These are phyloP conservation scores for Lepisosteus osseus DNA, from an alignment of 2,113 vertebrate species.

Conservation along the genomic window DNA sequence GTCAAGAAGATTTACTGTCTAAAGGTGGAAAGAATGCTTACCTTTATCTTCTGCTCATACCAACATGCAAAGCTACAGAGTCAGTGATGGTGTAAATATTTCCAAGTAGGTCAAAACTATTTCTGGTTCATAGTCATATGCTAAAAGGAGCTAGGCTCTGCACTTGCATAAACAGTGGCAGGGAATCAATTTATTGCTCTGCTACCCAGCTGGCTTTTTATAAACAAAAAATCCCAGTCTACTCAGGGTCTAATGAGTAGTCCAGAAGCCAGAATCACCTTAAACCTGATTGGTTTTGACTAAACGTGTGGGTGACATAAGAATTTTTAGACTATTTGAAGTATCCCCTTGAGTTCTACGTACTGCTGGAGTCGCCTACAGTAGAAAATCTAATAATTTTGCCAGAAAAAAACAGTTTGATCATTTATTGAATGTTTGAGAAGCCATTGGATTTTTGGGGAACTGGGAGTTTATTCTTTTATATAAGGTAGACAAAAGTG, in stretches of 20 bases:
- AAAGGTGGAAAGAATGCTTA: conserved; percentile 32
- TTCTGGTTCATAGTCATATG: conserved; percentile 58
- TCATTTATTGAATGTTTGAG: conserved; percentile 26
- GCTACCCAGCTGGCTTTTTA: conserved; percentile 45
- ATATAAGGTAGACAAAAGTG: not conserved
- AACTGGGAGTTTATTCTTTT: conserved; percentile 7
- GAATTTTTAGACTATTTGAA: not conserved
- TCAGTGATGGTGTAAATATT: conserved; percentile 45
- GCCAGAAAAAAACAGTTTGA: conserved; percentile 2
- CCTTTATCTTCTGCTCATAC: conserved; percentile 25
- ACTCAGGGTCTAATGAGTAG: conserved; percentile 24
- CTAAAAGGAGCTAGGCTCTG: conserved; percentile 44
- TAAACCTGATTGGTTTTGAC: conserved; percentile 10
- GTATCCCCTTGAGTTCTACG: too few relatives aligned
- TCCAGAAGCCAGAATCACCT: conserved; percentile 16
- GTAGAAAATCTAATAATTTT: conserved; percentile 17
- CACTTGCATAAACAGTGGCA: conserved; percentile 32
- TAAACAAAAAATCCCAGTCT: conserved; percentile 37
- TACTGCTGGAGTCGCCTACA: not conserved
- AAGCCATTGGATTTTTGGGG: conserved; percentile 5
- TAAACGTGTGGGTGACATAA: conserved; percentile 5
- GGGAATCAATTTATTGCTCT: conserved; percentile 44
- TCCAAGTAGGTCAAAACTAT: conserved; percentile 69
- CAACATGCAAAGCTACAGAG: conserved; percentile 30
- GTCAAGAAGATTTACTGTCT: conserved; percentile 46